Percentiles rank a stretch among this genome's conserved stretches.
Conservation (phyloP, 2,888 invertebrate species). For the Nomada ruficornis region DNA sequence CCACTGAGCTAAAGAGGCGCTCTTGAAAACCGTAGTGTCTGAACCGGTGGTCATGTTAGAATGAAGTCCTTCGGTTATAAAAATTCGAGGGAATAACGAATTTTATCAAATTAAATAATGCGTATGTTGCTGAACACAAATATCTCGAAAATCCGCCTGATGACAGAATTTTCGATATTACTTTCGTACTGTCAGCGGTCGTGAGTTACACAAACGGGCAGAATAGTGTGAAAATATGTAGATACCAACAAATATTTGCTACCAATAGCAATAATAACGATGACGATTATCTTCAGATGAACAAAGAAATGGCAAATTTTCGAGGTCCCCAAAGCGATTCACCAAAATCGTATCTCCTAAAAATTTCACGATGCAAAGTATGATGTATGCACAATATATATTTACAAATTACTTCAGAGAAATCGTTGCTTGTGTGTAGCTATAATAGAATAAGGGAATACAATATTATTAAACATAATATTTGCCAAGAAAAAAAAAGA, state of each 20-base stretch:
- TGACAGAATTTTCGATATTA: background rate
- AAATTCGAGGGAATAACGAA: no score
- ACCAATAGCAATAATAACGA: background rate
- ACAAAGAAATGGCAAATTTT: background rate
- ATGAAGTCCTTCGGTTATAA: background rate
- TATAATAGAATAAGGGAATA: conserved; percentile 37
- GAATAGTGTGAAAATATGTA: background rate
- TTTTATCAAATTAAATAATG: background rate
- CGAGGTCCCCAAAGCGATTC: background rate
- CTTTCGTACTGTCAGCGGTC: conserved; percentile 49
- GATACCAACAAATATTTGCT: background rate
- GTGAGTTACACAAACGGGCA: conserved; percentile 34
- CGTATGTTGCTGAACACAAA: no score
- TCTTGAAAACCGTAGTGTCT: conserved; percentile 26
- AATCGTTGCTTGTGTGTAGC: conserved; percentile 15
- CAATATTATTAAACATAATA: conserved; percentile 28
- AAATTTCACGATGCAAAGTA: background rate
- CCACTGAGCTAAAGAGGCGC: conserved; percentile 72
- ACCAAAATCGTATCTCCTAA: background rate
- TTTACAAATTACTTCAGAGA: background rate
- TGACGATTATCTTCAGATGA: background rate
- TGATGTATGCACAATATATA: background rate
- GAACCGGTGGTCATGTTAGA: conserved; percentile 19
- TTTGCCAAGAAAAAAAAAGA: background rate
- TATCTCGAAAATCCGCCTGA: no score